phyloP scores from a whole-genome alignment of 2,888 invertebrate species.

The Spilosoma lubricipeda region DNA sequence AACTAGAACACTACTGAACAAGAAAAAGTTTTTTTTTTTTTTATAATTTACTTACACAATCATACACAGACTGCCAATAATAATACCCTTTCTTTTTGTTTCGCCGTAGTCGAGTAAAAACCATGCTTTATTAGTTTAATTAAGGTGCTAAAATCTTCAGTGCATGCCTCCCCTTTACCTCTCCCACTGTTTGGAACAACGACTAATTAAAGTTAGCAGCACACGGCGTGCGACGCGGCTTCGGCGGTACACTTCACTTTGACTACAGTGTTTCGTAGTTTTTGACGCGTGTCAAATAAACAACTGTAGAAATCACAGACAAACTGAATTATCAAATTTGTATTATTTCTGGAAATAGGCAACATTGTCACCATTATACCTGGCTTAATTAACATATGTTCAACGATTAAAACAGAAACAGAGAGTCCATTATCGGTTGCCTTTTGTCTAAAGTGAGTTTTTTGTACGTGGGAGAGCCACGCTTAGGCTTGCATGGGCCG shows the following conservation, averaged over 20 bases:
- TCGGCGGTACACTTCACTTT: conserved; percentile 48
- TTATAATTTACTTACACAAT: too few relatives aligned
- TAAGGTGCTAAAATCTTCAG: conserved; percentile 7
- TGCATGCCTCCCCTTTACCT: conserved; percentile 57
- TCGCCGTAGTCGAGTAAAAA: too few relatives aligned
- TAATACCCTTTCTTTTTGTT: too few relatives aligned
- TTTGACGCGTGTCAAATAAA: conserved; percentile 16
- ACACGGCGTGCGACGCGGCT: conserved; percentile 57
- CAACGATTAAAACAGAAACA: background rate
- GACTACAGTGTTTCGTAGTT: conserved; percentile 32
- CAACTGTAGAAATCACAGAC: background rate
- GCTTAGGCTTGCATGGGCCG: too few relatives aligned
- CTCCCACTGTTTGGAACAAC: conserved; percentile 58
- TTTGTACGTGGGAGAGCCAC: too few relatives aligned
- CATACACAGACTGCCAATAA: too few relatives aligned
- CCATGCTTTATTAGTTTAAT: conserved; percentile 1
- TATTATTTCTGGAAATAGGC: background rate
- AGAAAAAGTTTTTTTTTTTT: too few relatives aligned
- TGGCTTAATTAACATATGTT: background rate
- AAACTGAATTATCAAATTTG: background rate
- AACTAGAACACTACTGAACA: too few relatives aligned
- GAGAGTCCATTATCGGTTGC: background rate
- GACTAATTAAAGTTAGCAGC: conserved; percentile 76
- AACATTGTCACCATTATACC: background rate
- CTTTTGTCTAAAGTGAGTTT: background rate